Base-by-base conservation (phyloP, 1,140 invertebrate genomes). In the Caenorhabditis tropicalis region DNA sequence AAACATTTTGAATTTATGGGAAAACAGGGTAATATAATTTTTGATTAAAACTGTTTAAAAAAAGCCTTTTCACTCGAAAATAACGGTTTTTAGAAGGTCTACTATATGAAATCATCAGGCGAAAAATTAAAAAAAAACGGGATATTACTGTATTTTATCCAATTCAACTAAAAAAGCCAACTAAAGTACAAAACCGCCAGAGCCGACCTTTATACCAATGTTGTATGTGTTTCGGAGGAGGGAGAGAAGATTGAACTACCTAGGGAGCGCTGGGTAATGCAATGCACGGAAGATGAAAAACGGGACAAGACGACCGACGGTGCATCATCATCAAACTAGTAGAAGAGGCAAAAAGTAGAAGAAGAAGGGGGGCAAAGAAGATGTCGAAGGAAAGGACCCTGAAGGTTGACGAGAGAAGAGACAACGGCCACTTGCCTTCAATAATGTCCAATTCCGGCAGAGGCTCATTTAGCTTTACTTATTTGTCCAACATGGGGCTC, bases 241-340 rank as follows among this genome's bases (percentile, higher is more conserved):
- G 5, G n/a, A 5, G 65, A 43, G 65, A 74, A 43, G 65, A 74
- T 74, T 74, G 65, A 74, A 74, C 65, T 74, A 43, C 36, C 65
- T 74, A 74, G 36, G 65, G 65, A 74, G 65, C 7, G 65, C 65
- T 46, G 65, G 65, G 65, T 74, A 74, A 74, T 74, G 65, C 65
- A 74, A 74, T 74, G 65, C 65, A 74, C 33, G 65, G n/a, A 74
- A 74, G 65, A 74, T 74, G 65, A 74, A 74, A 74, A 74, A 74
- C 65, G 65, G 65, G 65, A 74, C 36, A 74, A 74, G 65, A 12
- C 58, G 31, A 65, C 65, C 65, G 36, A 74, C 65, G 33, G 65
- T 43, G 36, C 65, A 74, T 43, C 65, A 74, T 74, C 65, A 39
- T 27, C 43, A 33, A 43, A 43, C 36, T 10, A 65, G 58, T 16